phyloP scores from a whole-genome alignment of 2,888 invertebrate species.

The Isotomurus palustris region DNA sequence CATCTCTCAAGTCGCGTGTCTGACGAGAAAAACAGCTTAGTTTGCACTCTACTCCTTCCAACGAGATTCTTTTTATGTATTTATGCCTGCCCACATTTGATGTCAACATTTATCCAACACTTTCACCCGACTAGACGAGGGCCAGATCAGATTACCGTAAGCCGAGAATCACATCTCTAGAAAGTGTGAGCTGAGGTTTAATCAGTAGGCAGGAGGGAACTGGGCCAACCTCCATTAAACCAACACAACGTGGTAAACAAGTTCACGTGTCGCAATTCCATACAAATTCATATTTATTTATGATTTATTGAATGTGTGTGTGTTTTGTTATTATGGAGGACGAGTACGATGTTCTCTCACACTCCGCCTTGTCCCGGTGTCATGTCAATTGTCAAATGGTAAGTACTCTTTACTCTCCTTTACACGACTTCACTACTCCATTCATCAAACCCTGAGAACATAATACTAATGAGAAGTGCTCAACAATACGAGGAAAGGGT shows the following conservation, averaged over 20 bases:
- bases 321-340: no score
- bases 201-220: not conserved
- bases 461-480: no score
- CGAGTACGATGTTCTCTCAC: no score
- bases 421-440: no score
- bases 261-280: not conserved
- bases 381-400: no score
- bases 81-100: not conserved
- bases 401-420: no score
- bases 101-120: conserved; percentile 3
- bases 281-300: not conserved
- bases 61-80: not conserved
- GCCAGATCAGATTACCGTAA: not conserved
- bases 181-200: not conserved
- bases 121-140: not conserved
- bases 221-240: not conserved
- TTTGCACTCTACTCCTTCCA: no score
- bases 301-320: not conserved
- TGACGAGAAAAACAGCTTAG: no score
- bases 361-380: no score
- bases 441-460: no score
- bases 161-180: not conserved
- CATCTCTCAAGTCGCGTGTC: no score
- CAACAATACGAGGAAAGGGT: no score
- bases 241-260: conserved; percentile 2